phyloP scores from a whole-genome alignment of 2,113 vertebrate genomes.

The Martes martes region DNA sequence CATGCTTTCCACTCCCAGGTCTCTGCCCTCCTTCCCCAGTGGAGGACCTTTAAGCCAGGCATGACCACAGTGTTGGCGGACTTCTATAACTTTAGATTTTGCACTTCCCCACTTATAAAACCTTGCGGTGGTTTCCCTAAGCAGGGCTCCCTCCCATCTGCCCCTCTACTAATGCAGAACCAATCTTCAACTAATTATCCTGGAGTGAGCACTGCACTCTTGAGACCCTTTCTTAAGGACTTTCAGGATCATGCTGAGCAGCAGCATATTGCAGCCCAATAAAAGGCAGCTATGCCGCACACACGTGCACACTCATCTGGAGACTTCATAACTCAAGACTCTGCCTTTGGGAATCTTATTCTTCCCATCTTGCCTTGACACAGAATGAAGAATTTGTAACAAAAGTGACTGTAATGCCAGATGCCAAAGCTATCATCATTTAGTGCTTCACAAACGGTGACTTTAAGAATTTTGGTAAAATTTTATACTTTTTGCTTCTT shows the following conservation, averaged over 20 bases:
- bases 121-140: not conserved
- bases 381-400: conserved; percentile 83
- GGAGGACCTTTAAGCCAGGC: not conserved
- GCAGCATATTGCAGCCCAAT: conserved; percentile 96
- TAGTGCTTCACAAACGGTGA: conserved; percentile 42
- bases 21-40: not conserved
- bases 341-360: conserved; percentile 98
- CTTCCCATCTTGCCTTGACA: conserved; percentile 93
- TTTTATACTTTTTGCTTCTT: conserved; percentile 49
- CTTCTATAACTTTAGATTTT: not conserved
- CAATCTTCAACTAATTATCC: not conserved
- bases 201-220: conserved; percentile 85
- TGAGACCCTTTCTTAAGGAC: conserved; percentile 89
- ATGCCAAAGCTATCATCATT: conserved; percentile 38
- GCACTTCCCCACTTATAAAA: not conserved
- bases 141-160: not conserved
- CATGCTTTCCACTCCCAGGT: not conserved
- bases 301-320: conserved; percentile 95
- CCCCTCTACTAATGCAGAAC: not conserved
- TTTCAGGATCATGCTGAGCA: conserved; percentile 95
- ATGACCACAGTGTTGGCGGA: not conserved
- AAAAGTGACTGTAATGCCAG: conserved; percentile 32
- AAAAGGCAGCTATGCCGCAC: conserved; percentile 97
- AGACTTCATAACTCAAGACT: conserved; percentile 99
- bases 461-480: conserved; percentile 51